phyloP scores from a whole-genome alignment of 2,888 invertebrate species.

The Lysandra bellargus region DNA sequence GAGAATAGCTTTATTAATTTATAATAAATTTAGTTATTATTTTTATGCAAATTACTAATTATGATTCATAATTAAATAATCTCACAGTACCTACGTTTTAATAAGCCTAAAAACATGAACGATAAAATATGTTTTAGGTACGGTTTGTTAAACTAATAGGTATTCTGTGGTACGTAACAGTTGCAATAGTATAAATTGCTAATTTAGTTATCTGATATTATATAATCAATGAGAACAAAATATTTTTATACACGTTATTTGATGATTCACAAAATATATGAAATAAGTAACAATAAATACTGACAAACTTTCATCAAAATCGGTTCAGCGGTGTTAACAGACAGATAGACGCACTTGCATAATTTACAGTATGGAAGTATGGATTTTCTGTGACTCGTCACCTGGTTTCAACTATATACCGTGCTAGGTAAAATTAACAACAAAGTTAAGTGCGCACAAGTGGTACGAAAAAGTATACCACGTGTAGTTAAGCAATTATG shows the following conservation, averaged over 20 bases:
- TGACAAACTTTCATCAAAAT: too few relatives aligned
- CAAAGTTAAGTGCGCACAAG: too few relatives aligned
- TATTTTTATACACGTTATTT: not conserved
- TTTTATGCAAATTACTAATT: not conserved
- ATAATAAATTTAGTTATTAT: not conserved
- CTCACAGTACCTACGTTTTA: not conserved
- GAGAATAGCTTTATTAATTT: too few relatives aligned
- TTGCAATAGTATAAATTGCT: not conserved
- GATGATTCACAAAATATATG: too few relatives aligned
- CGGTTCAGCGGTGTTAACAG: too few relatives aligned
- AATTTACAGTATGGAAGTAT: too few relatives aligned
- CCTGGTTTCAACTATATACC: too few relatives aligned
- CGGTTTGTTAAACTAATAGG: too few relatives aligned
- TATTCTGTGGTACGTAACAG: not conserved
- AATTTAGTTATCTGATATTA: not conserved
- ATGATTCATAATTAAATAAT: not conserved
- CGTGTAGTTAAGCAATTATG: not conserved
- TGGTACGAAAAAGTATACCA: too few relatives aligned
- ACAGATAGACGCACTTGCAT: too few relatives aligned
- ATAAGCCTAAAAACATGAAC: not conserved
- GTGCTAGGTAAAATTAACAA: too few relatives aligned
- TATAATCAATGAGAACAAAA: not conserved
- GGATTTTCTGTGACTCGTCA: too few relatives aligned
- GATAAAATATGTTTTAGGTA: not conserved
- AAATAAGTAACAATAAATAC: not conserved